Evolutionary conservation across 1,140 invertebrate genomes (phyloP).

Genomic region (Drosophila erecta): DNA sequence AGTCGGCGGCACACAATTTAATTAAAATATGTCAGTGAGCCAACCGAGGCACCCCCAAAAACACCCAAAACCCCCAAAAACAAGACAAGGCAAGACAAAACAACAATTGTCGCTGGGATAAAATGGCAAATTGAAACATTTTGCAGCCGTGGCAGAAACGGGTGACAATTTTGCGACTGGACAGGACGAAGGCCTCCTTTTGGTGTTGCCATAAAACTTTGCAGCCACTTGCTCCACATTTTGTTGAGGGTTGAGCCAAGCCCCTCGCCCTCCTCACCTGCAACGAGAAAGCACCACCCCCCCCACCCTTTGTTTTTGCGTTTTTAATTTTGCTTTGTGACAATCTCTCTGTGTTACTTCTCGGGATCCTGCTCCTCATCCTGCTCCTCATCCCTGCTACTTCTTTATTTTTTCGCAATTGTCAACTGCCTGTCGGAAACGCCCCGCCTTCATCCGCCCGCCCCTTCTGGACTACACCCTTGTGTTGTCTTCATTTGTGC

Average conservation of each 20-base stretch:
- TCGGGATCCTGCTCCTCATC: neutral
- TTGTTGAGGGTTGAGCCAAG: too few relatives aligned
- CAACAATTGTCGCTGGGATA: conserved; percentile 67
- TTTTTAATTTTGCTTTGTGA: conserved; percentile 81
- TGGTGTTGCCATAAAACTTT: conserved; percentile 76
- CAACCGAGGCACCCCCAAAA: neutral
- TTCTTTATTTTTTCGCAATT: conserved; percentile 60
- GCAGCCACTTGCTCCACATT: conserved; percentile 76
- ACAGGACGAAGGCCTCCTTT: conserved; percentile 44
- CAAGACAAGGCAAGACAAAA: conserved; percentile 26
- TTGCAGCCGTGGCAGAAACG: conserved; percentile 48
- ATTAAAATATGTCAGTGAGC: conserved; percentile 75
- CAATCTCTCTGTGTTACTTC: conserved; percentile 52
- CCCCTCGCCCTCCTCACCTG: neutral
- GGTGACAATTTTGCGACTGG: conserved; percentile 46
- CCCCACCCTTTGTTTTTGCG: conserved; percentile 66
- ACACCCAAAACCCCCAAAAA: conserved; percentile 14
- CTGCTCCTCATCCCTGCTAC: neutral
- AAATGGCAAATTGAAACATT: conserved; percentile 80
- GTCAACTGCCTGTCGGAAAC: conserved; percentile 55
- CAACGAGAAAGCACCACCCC: neutral
- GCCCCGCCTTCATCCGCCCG: neutral
- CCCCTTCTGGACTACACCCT: conserved; percentile 4
- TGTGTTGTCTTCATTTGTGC: conserved; percentile 41
- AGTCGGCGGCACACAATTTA: conserved; percentile 73